Conservation (phyloP, 2,113 vertebrate species). For the Eonycteris spelaea region DNA sequence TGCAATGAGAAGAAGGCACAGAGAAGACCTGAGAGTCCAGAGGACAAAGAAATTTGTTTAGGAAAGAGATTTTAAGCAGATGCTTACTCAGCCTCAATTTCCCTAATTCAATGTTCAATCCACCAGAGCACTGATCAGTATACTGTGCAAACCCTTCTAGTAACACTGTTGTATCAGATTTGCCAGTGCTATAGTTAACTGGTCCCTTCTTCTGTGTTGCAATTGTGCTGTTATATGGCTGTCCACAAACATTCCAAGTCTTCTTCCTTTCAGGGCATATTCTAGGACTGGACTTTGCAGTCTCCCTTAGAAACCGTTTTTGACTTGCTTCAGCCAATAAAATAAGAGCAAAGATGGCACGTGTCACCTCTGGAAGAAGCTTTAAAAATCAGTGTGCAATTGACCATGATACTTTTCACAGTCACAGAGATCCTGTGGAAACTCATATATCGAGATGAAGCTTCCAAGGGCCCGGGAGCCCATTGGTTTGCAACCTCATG, state of each 20-base stretch:
- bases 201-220: neutral
- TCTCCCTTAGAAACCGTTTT: neutral
- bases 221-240: neutral
- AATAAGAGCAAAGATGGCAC: neutral
- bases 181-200: too few relatives aligned
- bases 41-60: neutral
- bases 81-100: neutral
- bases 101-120: neutral
- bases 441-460: neutral
- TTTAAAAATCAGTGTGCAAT: neutral
- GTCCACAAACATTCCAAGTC: neutral
- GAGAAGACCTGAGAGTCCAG: neutral
- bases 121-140: neutral
- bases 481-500: neutral
- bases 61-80: neutral
- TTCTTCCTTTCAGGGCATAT: neutral
- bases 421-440: neutral
- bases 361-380: neutral
- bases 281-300: neutral
- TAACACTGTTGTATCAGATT: neutral
- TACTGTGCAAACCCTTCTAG: neutral
- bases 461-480: neutral
- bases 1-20: neutral
- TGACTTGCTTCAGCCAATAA: neutral
- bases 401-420: neutral